Conservation (phyloP, 30 jellyfish, hydroid and myxozoan species). For the Aurelia sp. region DNA sequence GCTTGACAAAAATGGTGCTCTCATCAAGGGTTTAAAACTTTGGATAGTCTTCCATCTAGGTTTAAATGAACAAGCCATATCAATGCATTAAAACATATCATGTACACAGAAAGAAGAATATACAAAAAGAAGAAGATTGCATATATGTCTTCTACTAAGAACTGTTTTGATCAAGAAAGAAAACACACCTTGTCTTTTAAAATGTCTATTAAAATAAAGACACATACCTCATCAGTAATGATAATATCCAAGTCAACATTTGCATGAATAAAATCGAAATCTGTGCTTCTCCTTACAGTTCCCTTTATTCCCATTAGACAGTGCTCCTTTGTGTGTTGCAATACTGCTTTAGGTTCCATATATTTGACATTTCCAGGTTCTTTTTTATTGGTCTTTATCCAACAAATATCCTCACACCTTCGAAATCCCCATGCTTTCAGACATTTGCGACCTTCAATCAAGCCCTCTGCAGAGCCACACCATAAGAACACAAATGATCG, state of each 20-base stretch:
- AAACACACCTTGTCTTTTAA: no score
- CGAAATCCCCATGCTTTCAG: slow-evolving; percentile 99
- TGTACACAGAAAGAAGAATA: no score
- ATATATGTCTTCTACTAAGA: no score
- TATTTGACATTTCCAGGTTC: slow-evolving; percentile 96
- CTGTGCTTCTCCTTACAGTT: slow-evolving; percentile 97
- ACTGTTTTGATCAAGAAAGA: no score
- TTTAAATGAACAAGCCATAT: no score
- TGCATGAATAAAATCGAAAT: slow-evolving; percentile 97
- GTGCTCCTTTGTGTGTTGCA: slow-evolving; percentile 99
- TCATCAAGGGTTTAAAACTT: no score
- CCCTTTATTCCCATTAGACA: slow-evolving; percentile 99
- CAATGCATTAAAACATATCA: no score
- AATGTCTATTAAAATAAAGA: neutral
- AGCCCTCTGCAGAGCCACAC: slow-evolving; percentile 99
- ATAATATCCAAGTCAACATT: slow-evolving; percentile 97
- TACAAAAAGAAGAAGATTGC: no score
- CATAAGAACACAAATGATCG: slow-evolving; percentile 95
- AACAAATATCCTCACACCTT: slow-evolving; percentile 99
- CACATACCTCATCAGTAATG: slow-evolving; percentile 92
- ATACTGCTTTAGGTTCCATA: slow-evolving; percentile 94
- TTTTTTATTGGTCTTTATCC: slow-evolving; percentile 95
- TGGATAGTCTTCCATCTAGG: no score
- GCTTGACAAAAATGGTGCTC: no score
- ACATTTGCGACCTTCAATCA: slow-evolving; percentile 96